A percentile compares a stretch with the other conserved stretches of the same genome.
Evolutionary conservation across 2,113 vertebrate genomes (phyloP).

Genomic region (Lichenostomus cassidix): DNA sequence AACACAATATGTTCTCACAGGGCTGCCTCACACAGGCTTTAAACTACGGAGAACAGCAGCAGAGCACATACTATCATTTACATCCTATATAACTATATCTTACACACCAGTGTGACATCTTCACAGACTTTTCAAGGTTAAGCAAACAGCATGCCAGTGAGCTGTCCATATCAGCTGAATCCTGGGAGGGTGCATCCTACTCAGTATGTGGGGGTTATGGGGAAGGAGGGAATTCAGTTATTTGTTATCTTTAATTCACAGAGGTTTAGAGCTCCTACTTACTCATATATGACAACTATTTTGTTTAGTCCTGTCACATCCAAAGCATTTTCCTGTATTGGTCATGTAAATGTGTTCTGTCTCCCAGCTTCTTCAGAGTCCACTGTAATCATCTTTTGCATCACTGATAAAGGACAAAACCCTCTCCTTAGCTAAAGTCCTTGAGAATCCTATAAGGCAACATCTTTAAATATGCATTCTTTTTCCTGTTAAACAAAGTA

Average conservation of each 20-base stretch:
- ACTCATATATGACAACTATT: neutral
- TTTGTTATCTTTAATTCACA: neutral
- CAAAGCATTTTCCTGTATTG: neutral
- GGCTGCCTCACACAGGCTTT: neutral
- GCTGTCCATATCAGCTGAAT: neutral
- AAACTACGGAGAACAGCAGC: neutral
- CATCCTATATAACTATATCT: neutral
- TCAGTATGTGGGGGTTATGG: rapidly evolving
- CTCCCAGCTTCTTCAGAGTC: neutral
- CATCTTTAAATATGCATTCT: neutral
- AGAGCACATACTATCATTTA: neutral
- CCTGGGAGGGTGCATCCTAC: neutral
- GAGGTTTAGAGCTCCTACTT: neutral
- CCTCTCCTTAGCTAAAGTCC: neutral
- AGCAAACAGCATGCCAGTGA: neutral
- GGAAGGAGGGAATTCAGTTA: neutral
- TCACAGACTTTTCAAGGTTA: neutral
- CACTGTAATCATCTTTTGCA: neutral
- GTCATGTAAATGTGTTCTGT: neutral
- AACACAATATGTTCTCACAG: neutral
- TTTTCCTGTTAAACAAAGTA: neutral
- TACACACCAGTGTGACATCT: neutral
- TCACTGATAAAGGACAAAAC: neutral
- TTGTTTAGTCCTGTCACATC: neutral
- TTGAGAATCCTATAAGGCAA: neutral